Evolutionary conservation across 2,797 vertebrate genomes (phyloP).

Genomic region (Salmo trutta): DNA sequence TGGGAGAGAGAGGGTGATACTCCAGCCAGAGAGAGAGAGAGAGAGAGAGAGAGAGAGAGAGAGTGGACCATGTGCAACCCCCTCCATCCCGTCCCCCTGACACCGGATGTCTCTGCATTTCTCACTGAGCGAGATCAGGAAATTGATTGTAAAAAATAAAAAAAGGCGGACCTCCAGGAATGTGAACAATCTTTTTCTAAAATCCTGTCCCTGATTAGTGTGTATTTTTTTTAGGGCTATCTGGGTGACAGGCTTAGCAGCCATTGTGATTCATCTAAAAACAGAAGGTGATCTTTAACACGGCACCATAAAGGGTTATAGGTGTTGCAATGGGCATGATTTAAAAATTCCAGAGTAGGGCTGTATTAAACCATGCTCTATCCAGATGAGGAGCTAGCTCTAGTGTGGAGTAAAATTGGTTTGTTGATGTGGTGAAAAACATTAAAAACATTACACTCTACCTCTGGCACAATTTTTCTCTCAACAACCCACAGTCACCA

Average conservation of each 20-base stretch:
- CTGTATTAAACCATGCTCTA: conserved; percentile 18
- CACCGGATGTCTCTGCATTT: too few relatives aligned
- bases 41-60: background rate
- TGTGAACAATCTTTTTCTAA: background rate
- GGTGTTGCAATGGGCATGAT: conserved; percentile 52
- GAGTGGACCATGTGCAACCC: too few relatives aligned
- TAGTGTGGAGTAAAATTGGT: conserved; percentile 12
- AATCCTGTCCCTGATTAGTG: background rate
- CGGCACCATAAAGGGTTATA: background rate
- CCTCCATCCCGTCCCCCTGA: too few relatives aligned
- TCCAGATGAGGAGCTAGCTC: conserved; percentile 40
- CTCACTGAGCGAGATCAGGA: background rate
- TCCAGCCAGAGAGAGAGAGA: background rate
- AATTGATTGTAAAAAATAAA: conserved; percentile 4
- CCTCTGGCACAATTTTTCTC: conserved; percentile 1
- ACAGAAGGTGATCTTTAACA: background rate
- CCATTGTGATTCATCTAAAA: background rate
- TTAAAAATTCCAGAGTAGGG: conserved; percentile 31
- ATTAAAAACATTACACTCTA: conserved; percentile 11
- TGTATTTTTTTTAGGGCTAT: background rate
- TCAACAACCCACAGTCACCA: conserved; percentile 28
- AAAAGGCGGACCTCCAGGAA: background rate
- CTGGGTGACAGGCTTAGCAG: background rate
- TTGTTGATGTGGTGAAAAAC: conserved; percentile 32
- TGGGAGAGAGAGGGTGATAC: background rate